Base-by-base conservation (phyloP, 2,888 invertebrate species). In the Eupithecia subumbrata region DNA sequence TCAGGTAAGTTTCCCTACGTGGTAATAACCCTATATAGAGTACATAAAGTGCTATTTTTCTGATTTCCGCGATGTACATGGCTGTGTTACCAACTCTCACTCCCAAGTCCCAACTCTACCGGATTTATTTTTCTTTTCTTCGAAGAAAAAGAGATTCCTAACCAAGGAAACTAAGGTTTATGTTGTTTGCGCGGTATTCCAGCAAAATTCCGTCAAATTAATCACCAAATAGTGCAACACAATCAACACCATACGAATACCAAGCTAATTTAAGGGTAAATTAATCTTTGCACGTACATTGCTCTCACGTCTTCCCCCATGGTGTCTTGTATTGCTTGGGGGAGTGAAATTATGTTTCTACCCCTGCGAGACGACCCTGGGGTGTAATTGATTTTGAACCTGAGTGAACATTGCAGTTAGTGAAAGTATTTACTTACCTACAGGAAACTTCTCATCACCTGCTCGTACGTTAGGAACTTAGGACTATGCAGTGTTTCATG, bases 201-300 rank as follows among this genome's bases (percentile, higher is more conserved):
- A 11, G 22, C n/a, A 3, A 4, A 22, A 56, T 56, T 11, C 52
- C 52, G 22, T 56, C 52, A 22, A 56, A 56, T 56, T 56, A 56
- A 22, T 34, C 22, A 34, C 12, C 64, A 69, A 72, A 63, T 64
- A 34, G 76, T 71, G 77, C 76, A 78, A 77, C 60, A 75, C 75
- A 75, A 67, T 67, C 40, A 67, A 67, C 66, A 37, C 66, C 40
- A 34, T 63, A 52, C 8, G 73, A 79, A 78, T 78, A 81, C 74
- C 77, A 82, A 85, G 82, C 81, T 84, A 88, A 88, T 89, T 88
- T 86, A 79, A 79, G 81, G 83, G 80, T 80, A 82, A 81, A 89
- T 89, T 88, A 87, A 90, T 90, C 87, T 87, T 87, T 79, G 77
- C 76, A 68, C 83, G 78, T 83, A 79, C 79, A 79, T 73, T 76